A percentile compares a stretch with the other conserved stretches of the same genome.
phyloP scores from a whole-genome alignment of 2,797 vertebrate species.

The Numenius phaeopus region DNA sequence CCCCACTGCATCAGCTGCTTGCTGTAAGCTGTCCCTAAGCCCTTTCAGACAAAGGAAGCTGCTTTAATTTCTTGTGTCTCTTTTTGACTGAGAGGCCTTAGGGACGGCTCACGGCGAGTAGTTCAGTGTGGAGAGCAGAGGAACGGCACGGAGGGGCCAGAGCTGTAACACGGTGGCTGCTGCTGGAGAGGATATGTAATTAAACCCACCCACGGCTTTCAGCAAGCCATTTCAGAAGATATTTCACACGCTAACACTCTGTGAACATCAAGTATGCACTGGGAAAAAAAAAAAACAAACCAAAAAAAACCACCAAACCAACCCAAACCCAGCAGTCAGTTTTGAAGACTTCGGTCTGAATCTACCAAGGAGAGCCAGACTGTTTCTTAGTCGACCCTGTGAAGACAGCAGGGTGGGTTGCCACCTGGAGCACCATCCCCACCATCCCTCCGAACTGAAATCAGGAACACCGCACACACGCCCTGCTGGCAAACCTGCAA shows the following conservation, averaged over 20 bases:
- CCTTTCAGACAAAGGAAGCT: background rate
- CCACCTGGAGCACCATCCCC: background rate
- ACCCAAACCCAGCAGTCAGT: accelerated
- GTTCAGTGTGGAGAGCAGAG: background rate
- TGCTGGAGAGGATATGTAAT: background rate
- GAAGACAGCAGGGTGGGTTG: background rate
- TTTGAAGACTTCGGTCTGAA: background rate
- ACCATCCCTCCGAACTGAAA: background rate
- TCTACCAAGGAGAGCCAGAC: background rate
- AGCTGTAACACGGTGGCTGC: background rate
- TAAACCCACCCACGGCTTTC: background rate
- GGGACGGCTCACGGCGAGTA: background rate
- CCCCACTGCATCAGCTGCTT: background rate
- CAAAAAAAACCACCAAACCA: too few relatives aligned
- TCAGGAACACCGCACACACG: background rate
- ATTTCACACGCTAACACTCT: background rate
- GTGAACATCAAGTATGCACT: accelerated
- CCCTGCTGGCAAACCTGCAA: background rate
- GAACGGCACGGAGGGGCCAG: background rate
- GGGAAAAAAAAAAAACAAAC: background rate
- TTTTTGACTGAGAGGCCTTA: background rate
- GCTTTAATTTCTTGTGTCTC: background rate
- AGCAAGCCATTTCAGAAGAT: background rate
- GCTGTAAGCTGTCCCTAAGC: background rate
- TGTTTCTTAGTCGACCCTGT: background rate